Evolutionary conservation across 1,140 invertebrate genomes (phyloP).

Genomic region (Platyura marginata): DNA sequence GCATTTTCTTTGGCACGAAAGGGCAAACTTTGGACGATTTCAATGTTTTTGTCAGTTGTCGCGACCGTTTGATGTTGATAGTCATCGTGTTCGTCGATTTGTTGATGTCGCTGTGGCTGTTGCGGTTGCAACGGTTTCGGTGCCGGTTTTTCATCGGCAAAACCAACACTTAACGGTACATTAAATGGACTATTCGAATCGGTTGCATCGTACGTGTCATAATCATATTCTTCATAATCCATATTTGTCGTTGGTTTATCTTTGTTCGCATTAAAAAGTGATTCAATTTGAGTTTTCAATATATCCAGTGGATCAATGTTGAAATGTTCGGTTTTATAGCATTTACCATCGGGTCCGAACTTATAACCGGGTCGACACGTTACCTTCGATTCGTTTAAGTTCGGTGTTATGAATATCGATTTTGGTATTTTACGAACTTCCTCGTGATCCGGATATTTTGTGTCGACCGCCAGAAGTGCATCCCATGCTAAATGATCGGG

Average conservation of each 20-base stretch:
- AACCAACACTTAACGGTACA: neutral
- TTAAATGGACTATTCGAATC: neutral
- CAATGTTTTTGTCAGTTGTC: neutral
- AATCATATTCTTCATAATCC: neutral
- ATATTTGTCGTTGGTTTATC: neutral
- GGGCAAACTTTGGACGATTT: neutral
- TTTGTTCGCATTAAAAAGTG: neutral
- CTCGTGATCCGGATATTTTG: neutral
- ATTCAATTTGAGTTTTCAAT: neutral
- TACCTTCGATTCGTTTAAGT: neutral
- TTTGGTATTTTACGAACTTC: neutral
- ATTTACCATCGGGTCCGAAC: neutral
- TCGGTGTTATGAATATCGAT: constrained; percentile 1
- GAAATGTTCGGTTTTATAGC: neutral
- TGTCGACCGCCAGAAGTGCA: neutral
- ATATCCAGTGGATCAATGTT: neutral
- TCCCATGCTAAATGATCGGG: constrained; percentile 1
- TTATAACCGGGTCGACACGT: neutral
- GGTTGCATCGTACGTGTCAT: neutral
- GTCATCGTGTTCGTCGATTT: too few relatives aligned
- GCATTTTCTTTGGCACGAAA: neutral
- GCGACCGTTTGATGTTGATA: too few relatives aligned
- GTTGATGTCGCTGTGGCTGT: too few relatives aligned
- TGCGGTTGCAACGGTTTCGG: neutral
- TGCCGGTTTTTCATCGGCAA: neutral